Evolutionary conservation across 64 coral and sea anemone species (phyloP).

Genomic region (Astreopora myriophthalma): DNA sequence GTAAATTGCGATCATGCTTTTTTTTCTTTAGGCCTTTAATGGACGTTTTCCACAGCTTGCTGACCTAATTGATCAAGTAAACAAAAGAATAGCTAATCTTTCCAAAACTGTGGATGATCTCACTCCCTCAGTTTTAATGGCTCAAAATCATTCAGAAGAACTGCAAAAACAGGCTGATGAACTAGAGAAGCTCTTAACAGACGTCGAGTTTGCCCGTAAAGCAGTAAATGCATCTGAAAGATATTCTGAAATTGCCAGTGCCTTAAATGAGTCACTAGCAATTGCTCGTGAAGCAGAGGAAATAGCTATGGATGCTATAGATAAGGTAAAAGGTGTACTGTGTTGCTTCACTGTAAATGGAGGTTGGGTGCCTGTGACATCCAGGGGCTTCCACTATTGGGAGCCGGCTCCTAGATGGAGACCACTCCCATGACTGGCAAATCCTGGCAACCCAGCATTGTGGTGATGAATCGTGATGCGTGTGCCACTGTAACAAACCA

Average conservation of each 20-base stretch:
- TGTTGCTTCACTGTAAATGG: too few species aligned
- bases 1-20: neutral
- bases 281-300: slow-evolving; percentile 62
- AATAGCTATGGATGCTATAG: slow-evolving; percentile 37
- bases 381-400: too few species aligned
- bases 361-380: too few species aligned
- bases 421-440: too few species aligned
- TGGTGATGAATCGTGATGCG: too few species aligned
- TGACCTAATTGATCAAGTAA: slow-evolving; percentile 60
- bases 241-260: slow-evolving; percentile 52
- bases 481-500: too few species aligned
- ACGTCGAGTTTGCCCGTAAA: slow-evolving; percentile 59
- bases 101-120: slow-evolving; percentile 11
- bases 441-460: too few species aligned
- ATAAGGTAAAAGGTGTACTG: slow-evolving; percentile 49
- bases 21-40: slow-evolving; percentile 54
- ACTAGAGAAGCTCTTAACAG: slow-evolving; percentile 55
- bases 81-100: slow-evolving; percentile 41
- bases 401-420: too few species aligned
- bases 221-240: slow-evolving; percentile 62
- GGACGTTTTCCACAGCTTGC: slow-evolving; percentile 44
- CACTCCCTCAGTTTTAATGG: slow-evolving; percentile 14
- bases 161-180: slow-evolving; percentile 59
- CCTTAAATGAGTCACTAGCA: slow-evolving; percentile 56
- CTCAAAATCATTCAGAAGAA: slow-evolving; percentile 59